Conservation (phyloP, 1,140 invertebrate genomes). For the Bombus superbus region DNA sequence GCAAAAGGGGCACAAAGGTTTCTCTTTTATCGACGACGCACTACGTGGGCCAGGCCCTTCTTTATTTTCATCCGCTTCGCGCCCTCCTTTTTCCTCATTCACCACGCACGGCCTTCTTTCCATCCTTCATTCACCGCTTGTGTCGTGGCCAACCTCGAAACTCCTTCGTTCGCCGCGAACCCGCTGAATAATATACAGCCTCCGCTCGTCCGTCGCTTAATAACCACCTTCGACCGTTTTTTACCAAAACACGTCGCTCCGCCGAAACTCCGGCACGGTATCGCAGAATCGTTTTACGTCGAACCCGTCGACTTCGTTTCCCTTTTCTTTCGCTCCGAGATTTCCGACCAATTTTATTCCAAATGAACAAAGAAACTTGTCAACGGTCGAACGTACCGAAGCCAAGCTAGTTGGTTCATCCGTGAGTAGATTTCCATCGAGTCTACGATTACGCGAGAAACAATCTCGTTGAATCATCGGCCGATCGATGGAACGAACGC, state of each 20-base stretch:
- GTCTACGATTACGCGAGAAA: background rate
- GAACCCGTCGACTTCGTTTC: too few relatives aligned
- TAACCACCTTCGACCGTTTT: background rate
- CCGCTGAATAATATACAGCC: background rate
- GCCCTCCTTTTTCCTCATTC: conserved; percentile 33
- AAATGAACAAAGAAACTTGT: background rate
- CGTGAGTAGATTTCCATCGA: background rate
- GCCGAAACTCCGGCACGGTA: fast-evolving
- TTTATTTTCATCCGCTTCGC: conserved; percentile 50
- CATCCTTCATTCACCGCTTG: background rate
- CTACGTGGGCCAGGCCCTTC: background rate
- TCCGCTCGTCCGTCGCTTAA: background rate
- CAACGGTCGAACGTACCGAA: background rate
- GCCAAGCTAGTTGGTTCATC: background rate
- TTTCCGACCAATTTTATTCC: too few relatives aligned
- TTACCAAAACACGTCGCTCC: background rate
- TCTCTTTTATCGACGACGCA: conserved; percentile 51
- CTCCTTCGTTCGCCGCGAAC: background rate
- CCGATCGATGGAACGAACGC: background rate
- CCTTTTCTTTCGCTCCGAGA: too few relatives aligned
- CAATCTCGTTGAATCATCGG: conserved; percentile 14
- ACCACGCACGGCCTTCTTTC: background rate
- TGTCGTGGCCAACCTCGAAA: background rate
- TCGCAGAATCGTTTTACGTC: too few relatives aligned
- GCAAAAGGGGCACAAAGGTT: conserved; percentile 43